Percentiles rank a stretch among this genome's conserved stretches.
These are phyloP conservation scores for Nebria salina DNA, from an alignment of 2,888 invertebrate species.

Conservation along the genomic window DNA sequence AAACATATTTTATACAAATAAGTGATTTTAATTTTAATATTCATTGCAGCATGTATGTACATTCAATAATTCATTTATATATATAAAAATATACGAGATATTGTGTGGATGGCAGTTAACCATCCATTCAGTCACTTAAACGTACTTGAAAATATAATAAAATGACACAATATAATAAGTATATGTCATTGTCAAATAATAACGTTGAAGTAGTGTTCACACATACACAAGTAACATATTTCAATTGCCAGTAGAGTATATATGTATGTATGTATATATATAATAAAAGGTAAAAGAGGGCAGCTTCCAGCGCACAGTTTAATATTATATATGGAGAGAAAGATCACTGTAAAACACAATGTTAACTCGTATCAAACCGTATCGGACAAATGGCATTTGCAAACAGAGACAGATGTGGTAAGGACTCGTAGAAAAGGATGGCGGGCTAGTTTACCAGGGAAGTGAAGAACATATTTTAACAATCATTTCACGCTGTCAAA, in stretches of 20 bases:
- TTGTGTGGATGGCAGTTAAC: background rate
- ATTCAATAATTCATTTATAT: no score
- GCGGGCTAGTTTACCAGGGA: background rate
- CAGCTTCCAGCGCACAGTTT: background rate
- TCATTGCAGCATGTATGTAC: no score
- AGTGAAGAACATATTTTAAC: background rate
- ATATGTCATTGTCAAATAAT: conserved; percentile 1
- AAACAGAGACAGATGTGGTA: background rate
- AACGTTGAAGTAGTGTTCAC: background rate
- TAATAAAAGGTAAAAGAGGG: background rate
- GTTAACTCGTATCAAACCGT: background rate
- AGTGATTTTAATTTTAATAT: no score
- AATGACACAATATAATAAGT: background rate
- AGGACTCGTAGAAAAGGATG: background rate
- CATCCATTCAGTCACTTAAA: background rate
- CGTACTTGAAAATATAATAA: background rate
- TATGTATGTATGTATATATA: background rate
- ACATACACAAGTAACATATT: background rate
- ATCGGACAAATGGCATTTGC: background rate
- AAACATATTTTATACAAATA: no score
- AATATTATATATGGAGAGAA: background rate
- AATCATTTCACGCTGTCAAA: background rate
- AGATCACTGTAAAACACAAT: background rate
- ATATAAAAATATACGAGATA: no score
- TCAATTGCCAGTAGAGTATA: background rate